A percentile compares a stretch with the other conserved stretches of the same genome.
Conservation (phyloP, 2,888 invertebrate species). For the Brachypalpus laphriformis region DNA sequence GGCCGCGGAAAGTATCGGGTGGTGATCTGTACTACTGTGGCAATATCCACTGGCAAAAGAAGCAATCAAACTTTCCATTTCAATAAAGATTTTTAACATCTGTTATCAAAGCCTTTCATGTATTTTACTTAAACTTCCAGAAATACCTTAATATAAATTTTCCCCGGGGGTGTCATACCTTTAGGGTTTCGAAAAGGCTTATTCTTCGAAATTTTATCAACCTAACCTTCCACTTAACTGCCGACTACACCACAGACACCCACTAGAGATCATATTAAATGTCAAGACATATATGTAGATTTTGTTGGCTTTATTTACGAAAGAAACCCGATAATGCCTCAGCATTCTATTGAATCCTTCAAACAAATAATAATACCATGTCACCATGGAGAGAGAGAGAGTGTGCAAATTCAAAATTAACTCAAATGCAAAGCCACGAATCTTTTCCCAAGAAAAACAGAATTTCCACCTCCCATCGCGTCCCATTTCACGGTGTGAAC, state of each 20-base stretch:
- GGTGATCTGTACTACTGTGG: too few species aligned
- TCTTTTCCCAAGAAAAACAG: background rate
- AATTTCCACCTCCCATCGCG: background rate
- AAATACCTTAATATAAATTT: too few species aligned
- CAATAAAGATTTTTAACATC: too few species aligned
- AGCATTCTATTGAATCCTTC: background rate
- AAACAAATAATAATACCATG: background rate
- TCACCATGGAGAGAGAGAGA: background rate
- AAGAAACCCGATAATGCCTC: background rate
- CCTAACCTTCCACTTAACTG: background rate
- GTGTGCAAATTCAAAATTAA: background rate
- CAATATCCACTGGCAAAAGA: too few species aligned
- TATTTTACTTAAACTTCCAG: too few species aligned
- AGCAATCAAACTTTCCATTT: too few species aligned
- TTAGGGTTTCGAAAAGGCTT: background rate
- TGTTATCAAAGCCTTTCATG: too few species aligned
- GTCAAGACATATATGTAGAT: background rate
- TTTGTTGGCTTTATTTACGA: background rate
- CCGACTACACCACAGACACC: background rate
- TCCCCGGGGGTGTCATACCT: too few species aligned
- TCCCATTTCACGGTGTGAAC: constrained; percentile 33
- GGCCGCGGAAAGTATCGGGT: too few species aligned
- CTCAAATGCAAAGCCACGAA: background rate
- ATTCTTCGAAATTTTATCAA: background rate
- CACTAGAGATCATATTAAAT: background rate